Evolutionary conservation across 2,797 vertebrate species (phyloP), one percentile per base, ranked within the genome.

Genomic region (Mionectes olivaceus): DNA sequence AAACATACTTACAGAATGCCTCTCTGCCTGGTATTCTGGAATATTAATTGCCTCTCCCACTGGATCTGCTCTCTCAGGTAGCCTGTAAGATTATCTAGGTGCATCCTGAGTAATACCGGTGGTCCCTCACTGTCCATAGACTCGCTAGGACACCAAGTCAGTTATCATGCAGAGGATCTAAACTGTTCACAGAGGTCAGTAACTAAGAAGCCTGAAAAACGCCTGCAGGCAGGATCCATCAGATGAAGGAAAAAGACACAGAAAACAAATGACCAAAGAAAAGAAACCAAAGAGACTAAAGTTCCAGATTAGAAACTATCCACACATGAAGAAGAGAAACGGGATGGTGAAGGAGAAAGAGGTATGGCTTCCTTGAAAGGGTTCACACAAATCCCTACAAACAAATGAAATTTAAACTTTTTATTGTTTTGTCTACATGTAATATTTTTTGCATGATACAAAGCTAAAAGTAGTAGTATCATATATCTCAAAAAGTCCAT

Each of bases 401-500:
- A 64, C 8, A 56, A 49, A 79, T 25, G 30, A 35, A 84, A 87
- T 57, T 37, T 13, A 67, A 32, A 49, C 11, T 13, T 78, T 46
- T 33, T 59, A 35, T 41, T 78, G 22, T 70, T 94, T 90, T 71
- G 30, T 55, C 50, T 53, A 75, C 12, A 71, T 47, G 10, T 61
- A 65, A 16, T 39, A 61, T 44, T 77, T 70, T 39, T 74, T 57
- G 44, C 43, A 75, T 8, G 15, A 80, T 21, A 44, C 24, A 68
- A 77, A 93, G 41, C 25, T 60, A 56, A 74, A 92, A 56, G 17
- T 71, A 89, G 17, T 4, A 27, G 23, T 19, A 7, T 13, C 44
- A 23, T 8, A 49, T 1, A 0, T 17, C 68, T 78, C 57, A 88
- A 7, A 4, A 78, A 83, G 15, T 32, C 39, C 7, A 0, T 57